These are phyloP conservation scores for Tinea pellionella DNA, from an alignment of 2,888 invertebrate genomes.

Conservation along the genomic window DNA sequence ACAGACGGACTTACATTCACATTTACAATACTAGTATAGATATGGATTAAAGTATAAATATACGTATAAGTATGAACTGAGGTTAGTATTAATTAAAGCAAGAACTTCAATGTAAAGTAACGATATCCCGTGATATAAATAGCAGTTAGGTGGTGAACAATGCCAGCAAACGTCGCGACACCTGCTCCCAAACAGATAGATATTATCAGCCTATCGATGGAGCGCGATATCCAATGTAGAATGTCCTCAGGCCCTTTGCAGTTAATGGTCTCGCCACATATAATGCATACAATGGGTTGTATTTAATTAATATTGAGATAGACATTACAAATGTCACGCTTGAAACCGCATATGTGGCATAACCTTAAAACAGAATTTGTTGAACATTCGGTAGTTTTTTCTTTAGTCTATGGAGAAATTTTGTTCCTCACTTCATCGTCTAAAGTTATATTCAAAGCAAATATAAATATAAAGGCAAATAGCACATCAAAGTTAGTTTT, in stretches of 20 bases:
- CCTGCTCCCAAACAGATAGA: slow-evolving; percentile 23
- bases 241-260: slow-evolving; percentile 21
- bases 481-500: background rate
- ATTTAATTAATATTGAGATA: too few relatives aligned
- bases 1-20: too few relatives aligned
- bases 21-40: too few relatives aligned
- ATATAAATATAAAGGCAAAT: too few relatives aligned
- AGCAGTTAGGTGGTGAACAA: slow-evolving; percentile 8
- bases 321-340: too few relatives aligned
- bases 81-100: too few relatives aligned
- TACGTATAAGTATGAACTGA: too few relatives aligned
- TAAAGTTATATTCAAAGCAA: too few relatives aligned
- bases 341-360: too few relatives aligned
- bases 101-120: background rate
- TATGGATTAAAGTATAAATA: too few relatives aligned
- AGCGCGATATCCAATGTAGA: slow-evolving; percentile 22
- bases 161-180: slow-evolving; percentile 23
- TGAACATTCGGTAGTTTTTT: slow-evolving; percentile 5
- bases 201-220: slow-evolving; percentile 22
- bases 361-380: too few relatives aligned
- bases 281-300: too few relatives aligned
- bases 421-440: background rate
- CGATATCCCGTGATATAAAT: background rate
- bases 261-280: background rate
- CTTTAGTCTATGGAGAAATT: background rate